Evolutionary conservation across 2,797 vertebrate genomes (phyloP).

Genomic region (Karalla daura): DNA sequence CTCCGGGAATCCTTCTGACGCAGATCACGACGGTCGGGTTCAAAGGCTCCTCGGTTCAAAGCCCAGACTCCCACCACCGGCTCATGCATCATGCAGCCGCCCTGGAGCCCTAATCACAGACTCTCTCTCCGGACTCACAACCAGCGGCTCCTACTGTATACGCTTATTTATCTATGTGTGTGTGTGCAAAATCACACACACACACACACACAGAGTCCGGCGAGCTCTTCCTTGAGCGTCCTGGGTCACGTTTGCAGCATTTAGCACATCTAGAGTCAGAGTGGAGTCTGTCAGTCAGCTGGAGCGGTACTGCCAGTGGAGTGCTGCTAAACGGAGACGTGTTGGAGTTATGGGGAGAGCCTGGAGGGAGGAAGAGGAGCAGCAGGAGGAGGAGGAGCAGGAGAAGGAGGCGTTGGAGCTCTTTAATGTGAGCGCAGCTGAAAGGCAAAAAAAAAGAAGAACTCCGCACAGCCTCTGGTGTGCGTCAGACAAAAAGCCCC

Average conservation of each 20-base stretch:
- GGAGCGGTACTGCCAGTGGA: conserved; percentile 65
- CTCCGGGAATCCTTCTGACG: conserved; percentile 17
- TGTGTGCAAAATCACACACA: conserved; percentile 40
- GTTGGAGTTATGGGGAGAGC: conserved; percentile 49
- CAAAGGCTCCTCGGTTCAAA: conserved; percentile 41
- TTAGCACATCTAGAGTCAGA: conserved; percentile 56
- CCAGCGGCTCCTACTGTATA: conserved; percentile 6
- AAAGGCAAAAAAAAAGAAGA: conserved; percentile 54
- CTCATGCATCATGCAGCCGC: conserved; percentile 40
- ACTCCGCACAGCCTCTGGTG: conserved; percentile 16
- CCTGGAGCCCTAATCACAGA: conserved; percentile 32
- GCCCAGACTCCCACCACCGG: conserved; percentile 13
- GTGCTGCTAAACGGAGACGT: conserved; percentile 69
- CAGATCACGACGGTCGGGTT: conserved; percentile 26
- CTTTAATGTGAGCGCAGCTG: conserved; percentile 50
- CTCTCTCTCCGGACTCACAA: conserved; percentile 29
- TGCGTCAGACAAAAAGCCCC: conserved; percentile 30
- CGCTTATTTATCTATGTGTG: conserved; percentile 22
- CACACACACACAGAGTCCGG: conserved; percentile 5
- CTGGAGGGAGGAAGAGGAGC: conserved; percentile 44
- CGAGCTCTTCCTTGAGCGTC: conserved; percentile 28
- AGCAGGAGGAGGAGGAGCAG: conserved; percentile 50
- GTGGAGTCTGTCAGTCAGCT: conserved; percentile 68
- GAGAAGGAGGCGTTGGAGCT: conserved; percentile 55
- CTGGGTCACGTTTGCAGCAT: conserved; percentile 47